These are phyloP conservation scores for Metopolophium dirhodum DNA, from an alignment of 1,140 invertebrate genomes.

Conservation along the genomic window DNA sequence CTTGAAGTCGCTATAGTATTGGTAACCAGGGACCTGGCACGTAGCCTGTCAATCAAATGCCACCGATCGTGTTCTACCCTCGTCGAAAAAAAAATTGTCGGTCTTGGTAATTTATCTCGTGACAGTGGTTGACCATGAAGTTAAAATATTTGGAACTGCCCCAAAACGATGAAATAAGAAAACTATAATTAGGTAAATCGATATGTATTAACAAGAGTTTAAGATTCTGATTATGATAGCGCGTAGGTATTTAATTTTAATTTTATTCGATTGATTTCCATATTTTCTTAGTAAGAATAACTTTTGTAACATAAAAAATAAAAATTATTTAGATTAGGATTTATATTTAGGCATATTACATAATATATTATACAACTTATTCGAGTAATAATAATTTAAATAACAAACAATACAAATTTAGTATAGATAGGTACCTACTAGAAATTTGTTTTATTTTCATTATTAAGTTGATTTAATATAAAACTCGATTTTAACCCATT, in stretches of 20 bases:
- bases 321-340: not conserved
- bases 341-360: not conserved
- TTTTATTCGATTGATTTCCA: not conserved
- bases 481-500: not conserved
- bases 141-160: constrained; percentile 1
- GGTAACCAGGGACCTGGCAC: constrained; percentile 45
- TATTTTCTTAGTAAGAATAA: not conserved
- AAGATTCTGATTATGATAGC: too few species aligned
- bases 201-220: not conserved
- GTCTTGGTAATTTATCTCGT: constrained; percentile 28
- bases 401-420: not conserved
- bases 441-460: not conserved
- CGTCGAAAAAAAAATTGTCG: not conserved
- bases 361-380: not conserved
- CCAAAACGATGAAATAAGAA: not conserved
- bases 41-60: constrained; percentile 54
- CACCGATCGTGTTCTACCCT: not conserved
- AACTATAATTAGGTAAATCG: not conserved
- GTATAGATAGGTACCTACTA: too few species aligned
- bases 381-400: not conserved
- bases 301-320: not conserved
- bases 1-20: constrained; percentile 27
- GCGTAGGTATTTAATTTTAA: not conserved
- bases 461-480: not conserved
- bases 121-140: not conserved